Evolutionary conservation across 2,113 vertebrate genomes (phyloP), one percentile per base, ranked within the genome.

Genomic region (Eonycteris spelaea): DNA sequence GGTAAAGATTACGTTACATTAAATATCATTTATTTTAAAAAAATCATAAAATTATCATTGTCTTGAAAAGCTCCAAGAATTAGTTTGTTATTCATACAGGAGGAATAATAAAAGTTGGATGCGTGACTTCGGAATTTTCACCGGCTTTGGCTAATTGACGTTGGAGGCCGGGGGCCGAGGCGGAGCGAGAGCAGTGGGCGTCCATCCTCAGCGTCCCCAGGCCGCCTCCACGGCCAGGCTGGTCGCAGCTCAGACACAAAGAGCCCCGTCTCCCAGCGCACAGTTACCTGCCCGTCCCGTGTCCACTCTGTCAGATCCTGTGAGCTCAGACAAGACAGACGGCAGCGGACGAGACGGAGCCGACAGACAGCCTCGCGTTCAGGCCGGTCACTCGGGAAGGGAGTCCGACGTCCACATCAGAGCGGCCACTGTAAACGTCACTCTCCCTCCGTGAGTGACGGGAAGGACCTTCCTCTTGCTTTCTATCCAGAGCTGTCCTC

Each of bases 1-100:
- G 65, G 80, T 63, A 77, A 88, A 92, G 94, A 90, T 59, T 78
- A 86, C 79, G 57, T 79, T n/a, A 48, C 61, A 61, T 89, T 68
- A 65, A 68, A 51, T 12, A 7, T 67, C 57, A n/a, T 95, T 92
- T 84, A 57, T 73, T 71, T 7, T 83, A 83, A 92, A 67, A 24
- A 85, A 43, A 77, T 45, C 16, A 45, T 57, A 57, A 61, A 88
- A 90, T 51, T 35, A 51, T 10, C 93, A 26, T 35, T 18, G 84
- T 70, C 57, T 84, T 28, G 38, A 65, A 57, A 90, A 82, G 59
- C 61, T 51, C 48, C 2, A 24, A 21, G 68, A 24, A 4, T 51
- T 19, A 1, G 22, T 38, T 53, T 14, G 3, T 3, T 1, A 0
- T 18, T 33, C 6, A 35, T 2, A 55, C 7, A 24, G 21, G 35